Conservation (phyloP, 2,888 invertebrate genomes). For the Thecophora atra region DNA sequence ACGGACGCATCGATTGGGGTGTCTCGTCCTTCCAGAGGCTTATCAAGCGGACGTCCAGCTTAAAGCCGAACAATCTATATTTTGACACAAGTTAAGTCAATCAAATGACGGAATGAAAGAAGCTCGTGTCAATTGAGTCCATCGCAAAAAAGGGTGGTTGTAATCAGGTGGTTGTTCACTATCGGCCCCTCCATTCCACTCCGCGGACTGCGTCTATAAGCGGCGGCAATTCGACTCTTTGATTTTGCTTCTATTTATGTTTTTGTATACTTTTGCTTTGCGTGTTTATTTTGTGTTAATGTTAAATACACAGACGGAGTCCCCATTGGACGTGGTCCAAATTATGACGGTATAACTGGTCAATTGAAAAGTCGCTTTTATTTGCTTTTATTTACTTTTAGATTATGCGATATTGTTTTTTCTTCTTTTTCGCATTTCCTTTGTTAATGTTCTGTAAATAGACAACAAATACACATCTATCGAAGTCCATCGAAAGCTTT, state of each 20-base stretch:
- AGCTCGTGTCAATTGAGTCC: slow-evolving; percentile 44
- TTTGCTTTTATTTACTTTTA: slow-evolving; percentile 3
- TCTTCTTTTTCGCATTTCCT: slow-evolving; percentile 19
- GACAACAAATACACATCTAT: slow-evolving; percentile 12
- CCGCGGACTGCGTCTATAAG: slow-evolving; percentile 22
- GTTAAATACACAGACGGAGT: background rate
- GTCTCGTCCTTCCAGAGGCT: slow-evolving; percentile 32
- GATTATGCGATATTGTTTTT: slow-evolving; percentile 1
- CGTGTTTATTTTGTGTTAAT: slow-evolving; percentile 30
- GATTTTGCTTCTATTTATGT: slow-evolving; percentile 12
- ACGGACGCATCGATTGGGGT: background rate
- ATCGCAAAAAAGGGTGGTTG: slow-evolving; percentile 41
- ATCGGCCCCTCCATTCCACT: slow-evolving; percentile 17
- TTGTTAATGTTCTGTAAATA: slow-evolving; percentile 21
- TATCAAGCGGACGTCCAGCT: slow-evolving; percentile 40
- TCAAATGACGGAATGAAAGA: slow-evolving; percentile 40
- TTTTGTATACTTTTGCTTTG: slow-evolving; percentile 18
- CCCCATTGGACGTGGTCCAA: background rate
- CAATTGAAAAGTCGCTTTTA: background rate
- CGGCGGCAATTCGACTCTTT: slow-evolving; percentile 34
- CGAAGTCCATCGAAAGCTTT: slow-evolving; percentile 14
- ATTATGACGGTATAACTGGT: background rate
- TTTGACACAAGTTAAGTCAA: slow-evolving; percentile 51
- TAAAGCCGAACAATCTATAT: slow-evolving; percentile 40
- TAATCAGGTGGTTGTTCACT: slow-evolving; percentile 17